Conservation (phyloP, 2,888 invertebrate species). For the Pogonocherus hispidulus region DNA sequence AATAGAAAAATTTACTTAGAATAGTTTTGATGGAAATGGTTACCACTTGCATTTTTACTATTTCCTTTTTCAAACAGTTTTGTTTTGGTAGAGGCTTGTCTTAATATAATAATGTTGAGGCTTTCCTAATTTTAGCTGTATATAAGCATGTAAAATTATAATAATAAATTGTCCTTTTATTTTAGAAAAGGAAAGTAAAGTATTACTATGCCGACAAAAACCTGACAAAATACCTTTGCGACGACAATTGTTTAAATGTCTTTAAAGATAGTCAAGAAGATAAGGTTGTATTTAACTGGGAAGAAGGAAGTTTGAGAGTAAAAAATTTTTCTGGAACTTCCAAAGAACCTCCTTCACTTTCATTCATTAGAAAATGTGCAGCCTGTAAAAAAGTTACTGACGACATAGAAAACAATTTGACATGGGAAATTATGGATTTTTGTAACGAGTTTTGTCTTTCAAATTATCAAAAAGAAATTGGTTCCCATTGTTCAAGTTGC, state of each 20-base stretch:
- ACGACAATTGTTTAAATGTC: conserved; percentile 72
- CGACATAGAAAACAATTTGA: conserved; percentile 76
- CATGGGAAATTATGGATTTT: conserved; percentile 96
- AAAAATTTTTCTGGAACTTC: conserved; percentile 50
- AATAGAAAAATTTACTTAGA: too few relatives aligned
- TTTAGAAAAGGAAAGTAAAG: conserved; percentile 68
- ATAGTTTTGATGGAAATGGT: too few relatives aligned
- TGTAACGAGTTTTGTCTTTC: conserved; percentile 86
- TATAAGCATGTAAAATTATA: too few relatives aligned
- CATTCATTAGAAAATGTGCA: conserved; percentile 61
- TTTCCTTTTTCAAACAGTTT: too few relatives aligned
- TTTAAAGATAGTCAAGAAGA: conserved; percentile 67
- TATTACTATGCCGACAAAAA: conserved; percentile 68
- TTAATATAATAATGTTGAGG: too few relatives aligned
- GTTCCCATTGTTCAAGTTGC: conserved; percentile 86
- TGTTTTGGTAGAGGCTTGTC: too few relatives aligned
- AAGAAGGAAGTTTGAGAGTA: conserved; percentile 56
- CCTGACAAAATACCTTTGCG: conserved; percentile 71
- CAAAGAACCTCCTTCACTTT: conserved; percentile 46
- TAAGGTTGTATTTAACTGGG: conserved; percentile 64
- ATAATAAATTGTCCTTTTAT: conserved; percentile 46
- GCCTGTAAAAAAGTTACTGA: conserved; percentile 71
- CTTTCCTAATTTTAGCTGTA: too few relatives aligned
- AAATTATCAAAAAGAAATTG: conserved; percentile 82
- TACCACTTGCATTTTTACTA: too few relatives aligned